phyloP scores from a whole-genome alignment of 2,888 invertebrate species.

The Amphimallon solstitiale region DNA sequence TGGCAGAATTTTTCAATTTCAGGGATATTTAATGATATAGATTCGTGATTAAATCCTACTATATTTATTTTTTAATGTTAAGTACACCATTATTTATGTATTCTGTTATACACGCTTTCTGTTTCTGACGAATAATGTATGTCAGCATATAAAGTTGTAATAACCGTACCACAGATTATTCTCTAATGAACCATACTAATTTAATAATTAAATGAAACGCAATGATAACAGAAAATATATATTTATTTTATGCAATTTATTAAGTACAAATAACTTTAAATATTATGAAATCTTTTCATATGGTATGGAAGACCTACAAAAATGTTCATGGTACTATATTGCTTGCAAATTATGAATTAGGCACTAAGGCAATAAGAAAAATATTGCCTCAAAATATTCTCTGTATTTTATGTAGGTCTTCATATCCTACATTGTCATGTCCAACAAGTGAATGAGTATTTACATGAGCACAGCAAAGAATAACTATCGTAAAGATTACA shows the following conservation, averaged over 20 bases:
- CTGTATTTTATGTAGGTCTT: slow-evolving; percentile 2
- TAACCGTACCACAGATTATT: too few species aligned
- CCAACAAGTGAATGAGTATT: slow-evolving; percentile 10
- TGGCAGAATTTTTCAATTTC: too few species aligned
- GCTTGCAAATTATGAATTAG: slow-evolving; percentile 7
- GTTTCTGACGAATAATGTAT: too few species aligned
- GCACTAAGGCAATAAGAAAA: slow-evolving; percentile 18
- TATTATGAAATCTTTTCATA: slow-evolving; percentile 11
- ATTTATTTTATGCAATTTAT: slow-evolving; percentile 25
- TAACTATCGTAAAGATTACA: neutral
- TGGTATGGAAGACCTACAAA: neutral
- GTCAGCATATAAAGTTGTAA: too few species aligned
- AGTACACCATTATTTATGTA: too few species aligned
- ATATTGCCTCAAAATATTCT: neutral
- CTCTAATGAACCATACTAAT: too few species aligned
- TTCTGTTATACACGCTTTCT: too few species aligned
- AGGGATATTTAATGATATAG: too few species aligned
- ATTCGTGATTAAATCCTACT: too few species aligned
- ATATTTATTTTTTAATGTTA: too few species aligned
- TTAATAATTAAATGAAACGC: slow-evolving; percentile 3
- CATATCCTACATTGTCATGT: slow-evolving; percentile 12
- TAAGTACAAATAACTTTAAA: slow-evolving; percentile 37
- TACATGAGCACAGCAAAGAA: neutral
- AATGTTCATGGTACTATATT: slow-evolving; percentile 5
- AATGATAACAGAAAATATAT: slow-evolving; percentile 35